Evolutionary conservation across 2,113 vertebrate genomes (phyloP).

Genomic region (Planiliza haematocheilus): DNA sequence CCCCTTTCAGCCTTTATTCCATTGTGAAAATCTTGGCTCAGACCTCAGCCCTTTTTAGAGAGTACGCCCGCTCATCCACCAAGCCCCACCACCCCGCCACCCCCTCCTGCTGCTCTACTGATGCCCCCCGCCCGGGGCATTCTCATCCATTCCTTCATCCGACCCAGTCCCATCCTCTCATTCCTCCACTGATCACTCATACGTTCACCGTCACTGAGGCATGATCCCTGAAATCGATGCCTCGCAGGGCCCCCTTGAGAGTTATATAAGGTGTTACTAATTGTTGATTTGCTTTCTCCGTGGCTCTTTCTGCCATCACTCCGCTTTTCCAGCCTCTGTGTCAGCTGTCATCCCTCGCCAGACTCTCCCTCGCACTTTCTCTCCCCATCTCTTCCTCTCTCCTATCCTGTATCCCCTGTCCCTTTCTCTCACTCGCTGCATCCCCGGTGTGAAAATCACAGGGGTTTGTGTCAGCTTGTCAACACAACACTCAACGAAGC

Average conservation of each 20-base stretch:
- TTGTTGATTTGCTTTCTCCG: slow-evolving; percentile 80
- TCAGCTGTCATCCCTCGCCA: slow-evolving; percentile 70
- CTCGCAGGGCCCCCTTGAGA: slow-evolving; percentile 63
- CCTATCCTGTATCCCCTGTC: slow-evolving; percentile 51
- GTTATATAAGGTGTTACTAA: slow-evolving; percentile 81
- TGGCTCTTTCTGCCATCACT: slow-evolving; percentile 64
- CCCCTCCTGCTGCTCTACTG: slow-evolving; percentile 21
- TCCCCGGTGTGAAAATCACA: slow-evolving; percentile 81
- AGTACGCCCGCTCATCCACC: slow-evolving; percentile 61
- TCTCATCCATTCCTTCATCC: slow-evolving; percentile 54
- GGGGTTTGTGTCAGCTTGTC: slow-evolving; percentile 80
- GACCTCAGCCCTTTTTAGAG: slow-evolving; percentile 73
- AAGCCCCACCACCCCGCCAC: slow-evolving; percentile 6
- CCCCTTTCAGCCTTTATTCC: slow-evolving; percentile 77
- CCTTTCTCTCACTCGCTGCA: slow-evolving; percentile 60
- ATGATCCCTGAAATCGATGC: slow-evolving; percentile 75
- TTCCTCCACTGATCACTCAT: slow-evolving; percentile 58
- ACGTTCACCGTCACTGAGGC: slow-evolving; percentile 61
- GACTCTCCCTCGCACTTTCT: slow-evolving; percentile 60
- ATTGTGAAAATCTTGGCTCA: slow-evolving; percentile 82
- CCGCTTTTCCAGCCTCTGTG: slow-evolving; percentile 58
- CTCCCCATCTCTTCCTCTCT: slow-evolving; percentile 54
- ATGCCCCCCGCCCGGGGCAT: slow-evolving; percentile 55
- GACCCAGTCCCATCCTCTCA: slow-evolving; percentile 59
- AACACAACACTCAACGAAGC: slow-evolving; percentile 75